phyloP scores from a whole-genome alignment of 2,113 vertebrate species.

The Gambusia holbrooki region DNA sequence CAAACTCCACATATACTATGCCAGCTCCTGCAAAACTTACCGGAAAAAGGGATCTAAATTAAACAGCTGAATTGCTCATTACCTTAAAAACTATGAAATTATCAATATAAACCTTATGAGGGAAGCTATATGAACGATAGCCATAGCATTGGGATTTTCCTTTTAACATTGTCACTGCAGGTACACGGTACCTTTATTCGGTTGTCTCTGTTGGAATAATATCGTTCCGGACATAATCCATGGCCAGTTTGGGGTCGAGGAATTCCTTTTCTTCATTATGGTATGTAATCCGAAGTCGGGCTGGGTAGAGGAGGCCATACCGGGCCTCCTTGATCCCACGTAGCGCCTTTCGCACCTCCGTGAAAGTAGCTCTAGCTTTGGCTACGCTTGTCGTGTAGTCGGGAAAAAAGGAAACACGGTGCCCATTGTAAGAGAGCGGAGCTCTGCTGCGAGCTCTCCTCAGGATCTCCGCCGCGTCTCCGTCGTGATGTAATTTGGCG shows the following conservation, averaged over 20 bases:
- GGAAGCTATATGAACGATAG: not conserved
- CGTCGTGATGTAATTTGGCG: not conserved
- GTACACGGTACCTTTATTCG: not conserved
- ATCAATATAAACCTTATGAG: no score
- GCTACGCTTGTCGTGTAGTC: not conserved
- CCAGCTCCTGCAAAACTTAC: no score
- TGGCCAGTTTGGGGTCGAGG: not conserved
- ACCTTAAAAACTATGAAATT: no score
- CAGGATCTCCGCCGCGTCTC: not conserved
- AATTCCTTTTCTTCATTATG: not conserved
- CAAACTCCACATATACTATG: no score
- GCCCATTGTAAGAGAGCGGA: not conserved
- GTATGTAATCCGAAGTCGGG: not conserved
- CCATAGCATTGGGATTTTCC: not conserved
- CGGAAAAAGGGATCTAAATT: no score
- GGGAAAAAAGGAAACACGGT: not conserved
- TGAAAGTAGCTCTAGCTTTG: not conserved
- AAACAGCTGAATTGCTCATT: no score
- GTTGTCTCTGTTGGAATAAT: not conserved
- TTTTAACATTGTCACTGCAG: not conserved
- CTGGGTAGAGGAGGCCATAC: not conserved
- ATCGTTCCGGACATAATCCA: not conserved
- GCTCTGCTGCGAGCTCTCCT: not conserved
- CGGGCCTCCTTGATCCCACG: not conserved
- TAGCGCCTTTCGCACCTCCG: not conserved